Evolutionary conservation across 2,888 invertebrate species (phyloP), one percentile per base, ranked within the genome.

Genomic region (Sceliomorpha sp.): DNA sequence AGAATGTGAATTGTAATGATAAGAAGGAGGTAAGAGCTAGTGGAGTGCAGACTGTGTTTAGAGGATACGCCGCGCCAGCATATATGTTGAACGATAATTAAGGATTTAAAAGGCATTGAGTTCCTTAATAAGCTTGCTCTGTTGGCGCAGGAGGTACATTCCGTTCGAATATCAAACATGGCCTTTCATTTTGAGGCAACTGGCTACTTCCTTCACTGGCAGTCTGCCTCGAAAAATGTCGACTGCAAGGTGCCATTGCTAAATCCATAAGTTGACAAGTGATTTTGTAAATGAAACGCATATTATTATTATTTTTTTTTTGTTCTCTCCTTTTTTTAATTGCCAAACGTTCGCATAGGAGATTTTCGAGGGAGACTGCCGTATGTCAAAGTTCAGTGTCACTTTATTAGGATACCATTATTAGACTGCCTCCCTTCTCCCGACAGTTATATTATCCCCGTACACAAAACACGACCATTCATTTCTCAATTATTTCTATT

Each of bases 1-100:
- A 14, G 75, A 55, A 70, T 56, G 55, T 72, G 72, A 81, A 79
- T 77, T 80, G 78, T 82, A 82, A 82, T 81, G 79, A 79, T 85
- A 85, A 87, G 82, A 83, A 82, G 76, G 80, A 86, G 85, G 84
- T 81, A 84, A 87, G 84, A 88, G 85, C 86, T 88, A 88, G 87
- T 88, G 88, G 88, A 88, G 88, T 88, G 88, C 88, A 88, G 87
- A 88, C 88, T 87, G 88, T 88, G 88, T 88, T 88, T 88, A 85
- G 87, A 87, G 87, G 88, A 88, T 88, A 87, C 85, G 83, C 85
- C 82, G 85, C 84, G 84, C 85, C 85, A 87, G 84, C 84, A 85
- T 84, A 70, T 62, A 53, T 73, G 10, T 32, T 17, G 34, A 69
- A 53, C 40, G 55, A 64, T 73, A 45, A 60, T 70, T 69, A 58